Evolutionary conservation across 2,888 invertebrate genomes (phyloP), one percentile per base, ranked within the genome.

Genomic region (Zygothrica quintamaculata): DNA sequence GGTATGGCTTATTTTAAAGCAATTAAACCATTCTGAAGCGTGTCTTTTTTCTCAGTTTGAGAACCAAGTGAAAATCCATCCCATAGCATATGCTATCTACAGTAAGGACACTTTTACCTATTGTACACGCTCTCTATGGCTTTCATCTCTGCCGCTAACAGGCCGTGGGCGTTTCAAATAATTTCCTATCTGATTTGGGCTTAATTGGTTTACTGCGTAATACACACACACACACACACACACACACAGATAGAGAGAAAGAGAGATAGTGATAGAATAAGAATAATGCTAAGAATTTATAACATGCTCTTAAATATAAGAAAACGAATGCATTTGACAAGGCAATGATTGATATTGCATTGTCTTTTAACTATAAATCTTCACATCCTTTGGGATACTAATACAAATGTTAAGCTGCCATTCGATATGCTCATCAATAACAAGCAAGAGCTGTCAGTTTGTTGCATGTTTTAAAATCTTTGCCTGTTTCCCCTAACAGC

Each of bases 1-100:
- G 85, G 87, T 78, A 87, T 73, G 78, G 74, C 79, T 69, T 85
- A 85, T 87, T 87, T 78, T 82, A 87, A 87, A 77, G 84, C 87
- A 87, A 84, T 84, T 87, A 84, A 74, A 71, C 65, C 77, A 65
- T 61, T 73, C 53, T 69, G 85, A 87, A 82, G 82, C 82, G 85
- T 87, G 87, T 87, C 85, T 86, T 56, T 50, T 25, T 37, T 50
- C 62, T 34, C 42, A 36, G 70, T 43, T 34, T 26, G 53, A 42
- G 34, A n/a, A 50, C 29, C 31, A 29, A 34, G 16, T 13, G 13
- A 22, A 5, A 22, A 22, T 33, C 26, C n/a, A 22, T 33, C 26
- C n/a, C 5, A 40, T 34, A 9, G 18, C 65, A 11, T 13, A n/a
- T 58, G 59, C 57, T 86, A 81, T 84, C 74, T 67, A 74, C 87